These are phyloP conservation scores for Lutraria lutraria DNA, from an alignment of 2,888 invertebrate genomes.

Conservation along the genomic window DNA sequence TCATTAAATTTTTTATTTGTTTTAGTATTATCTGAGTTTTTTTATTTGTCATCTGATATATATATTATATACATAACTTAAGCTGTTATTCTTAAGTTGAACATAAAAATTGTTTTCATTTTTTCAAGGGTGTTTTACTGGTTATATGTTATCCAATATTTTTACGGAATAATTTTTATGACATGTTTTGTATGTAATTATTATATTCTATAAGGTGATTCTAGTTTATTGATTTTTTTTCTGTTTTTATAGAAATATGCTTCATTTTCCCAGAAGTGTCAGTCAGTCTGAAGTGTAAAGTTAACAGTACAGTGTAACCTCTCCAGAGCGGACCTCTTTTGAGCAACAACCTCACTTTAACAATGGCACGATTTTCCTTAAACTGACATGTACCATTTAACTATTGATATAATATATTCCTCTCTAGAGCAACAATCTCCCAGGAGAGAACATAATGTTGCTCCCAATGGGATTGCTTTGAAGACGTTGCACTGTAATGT, in stretches of 20 bases:
- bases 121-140: not conserved
- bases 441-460: no score
- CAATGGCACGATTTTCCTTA: no score
- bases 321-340: no score
- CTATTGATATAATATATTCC: no score
- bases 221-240: not conserved
- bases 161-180: not conserved
- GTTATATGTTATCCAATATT: not conserved
- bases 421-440: no score
- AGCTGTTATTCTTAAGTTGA: not conserved
- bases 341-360: no score
- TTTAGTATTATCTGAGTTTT: not conserved
- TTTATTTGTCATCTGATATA: not conserved
- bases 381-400: no score
- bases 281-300: not conserved
- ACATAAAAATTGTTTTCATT: not conserved
- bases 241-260: not conserved
- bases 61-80: no score
- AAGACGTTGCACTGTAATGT: no score
- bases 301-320: no score
- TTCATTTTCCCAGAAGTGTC: not conserved
- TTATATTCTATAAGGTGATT: not conserved
- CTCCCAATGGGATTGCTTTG: no score
- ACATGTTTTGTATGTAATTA: not conserved
- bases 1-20: not conserved